Evolutionary conservation across 2,797 vertebrate genomes (phyloP).

Genomic region (Chiroxiphia lanceolata): DNA sequence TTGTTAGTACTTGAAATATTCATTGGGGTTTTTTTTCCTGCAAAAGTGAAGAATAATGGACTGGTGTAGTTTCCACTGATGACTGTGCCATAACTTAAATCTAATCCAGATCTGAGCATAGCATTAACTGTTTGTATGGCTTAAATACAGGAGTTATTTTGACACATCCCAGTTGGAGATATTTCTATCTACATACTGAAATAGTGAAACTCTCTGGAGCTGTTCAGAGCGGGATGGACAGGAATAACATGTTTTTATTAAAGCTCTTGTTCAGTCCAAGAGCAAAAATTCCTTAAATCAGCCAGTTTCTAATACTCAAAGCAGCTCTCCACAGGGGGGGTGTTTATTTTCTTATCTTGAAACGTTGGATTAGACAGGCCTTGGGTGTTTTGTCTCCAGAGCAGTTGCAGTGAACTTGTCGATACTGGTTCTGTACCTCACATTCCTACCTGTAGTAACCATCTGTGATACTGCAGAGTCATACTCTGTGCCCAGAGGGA

Average conservation of each 20-base stretch:
- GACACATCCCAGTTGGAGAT: background rate
- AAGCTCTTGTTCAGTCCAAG: background rate
- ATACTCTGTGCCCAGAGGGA: background rate
- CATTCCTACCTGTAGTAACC: background rate
- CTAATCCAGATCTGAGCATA: background rate
- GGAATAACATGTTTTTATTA: background rate
- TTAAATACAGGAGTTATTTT: background rate
- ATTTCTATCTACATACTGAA: background rate
- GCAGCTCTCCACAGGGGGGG: background rate
- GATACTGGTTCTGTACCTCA: background rate
- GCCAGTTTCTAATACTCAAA: background rate
- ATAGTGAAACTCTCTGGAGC: background rate
- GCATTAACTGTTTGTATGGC: background rate
- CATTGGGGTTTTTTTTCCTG: background rate
- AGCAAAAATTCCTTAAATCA: background rate
- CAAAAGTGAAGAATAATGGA: background rate
- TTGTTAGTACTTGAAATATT: background rate
- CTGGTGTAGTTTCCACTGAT: background rate
- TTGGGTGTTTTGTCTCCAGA: background rate
- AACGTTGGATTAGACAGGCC: background rate
- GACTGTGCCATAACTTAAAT: background rate
- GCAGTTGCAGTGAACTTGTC: background rate
- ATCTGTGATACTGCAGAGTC: background rate
- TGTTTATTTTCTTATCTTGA: background rate
- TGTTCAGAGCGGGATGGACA: background rate